phyloP scores from a whole-genome alignment of 2,797 vertebrate genomes.

The Sardinella longiceps region DNA sequence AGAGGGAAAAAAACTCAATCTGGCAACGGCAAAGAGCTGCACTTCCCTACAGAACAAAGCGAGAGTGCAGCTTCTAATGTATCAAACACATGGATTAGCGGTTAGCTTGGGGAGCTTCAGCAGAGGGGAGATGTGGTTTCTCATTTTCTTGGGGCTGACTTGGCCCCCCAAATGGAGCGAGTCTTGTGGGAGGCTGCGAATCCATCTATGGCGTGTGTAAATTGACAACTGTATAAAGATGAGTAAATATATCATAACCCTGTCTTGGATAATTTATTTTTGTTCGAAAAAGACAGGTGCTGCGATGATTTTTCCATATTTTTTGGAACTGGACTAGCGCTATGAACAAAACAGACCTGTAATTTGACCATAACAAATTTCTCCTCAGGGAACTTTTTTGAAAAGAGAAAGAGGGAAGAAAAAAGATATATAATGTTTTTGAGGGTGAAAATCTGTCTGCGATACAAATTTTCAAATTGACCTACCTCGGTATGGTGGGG shows the following conservation, averaged over 20 bases:
- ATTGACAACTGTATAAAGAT: constrained; percentile 74
- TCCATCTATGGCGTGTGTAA: constrained; percentile 70
- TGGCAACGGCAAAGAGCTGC: constrained; percentile 70
- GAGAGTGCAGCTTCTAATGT: constrained; percentile 75
- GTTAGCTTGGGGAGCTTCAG: constrained; percentile 71
- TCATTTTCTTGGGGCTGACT: constrained; percentile 71
- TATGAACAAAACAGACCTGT: constrained; percentile 54
- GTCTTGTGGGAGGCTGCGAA: constrained; percentile 71
- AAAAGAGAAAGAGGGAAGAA: not conserved
- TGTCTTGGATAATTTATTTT: constrained; percentile 64
- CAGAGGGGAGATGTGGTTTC: constrained; percentile 71
- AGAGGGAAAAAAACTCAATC: constrained; percentile 52
- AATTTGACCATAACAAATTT: constrained; percentile 42
- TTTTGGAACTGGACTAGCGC: constrained; percentile 56
- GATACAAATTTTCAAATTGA: not conserved
- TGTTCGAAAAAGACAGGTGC: constrained; percentile 68
- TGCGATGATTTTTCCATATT: constrained; percentile 66
- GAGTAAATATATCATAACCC: constrained; percentile 73
- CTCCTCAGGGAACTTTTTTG: constrained; percentile 22
- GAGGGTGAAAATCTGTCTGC: not conserved
- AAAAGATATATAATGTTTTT: not conserved
- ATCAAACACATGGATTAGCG: constrained; percentile 83
- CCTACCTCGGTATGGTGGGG: not conserved
- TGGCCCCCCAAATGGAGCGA: constrained; percentile 68
- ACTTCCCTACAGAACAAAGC: constrained; percentile 73